Base-by-base conservation (phyloP, 2,797 vertebrate genomes). In the Brachyalestes nurse region DNA sequence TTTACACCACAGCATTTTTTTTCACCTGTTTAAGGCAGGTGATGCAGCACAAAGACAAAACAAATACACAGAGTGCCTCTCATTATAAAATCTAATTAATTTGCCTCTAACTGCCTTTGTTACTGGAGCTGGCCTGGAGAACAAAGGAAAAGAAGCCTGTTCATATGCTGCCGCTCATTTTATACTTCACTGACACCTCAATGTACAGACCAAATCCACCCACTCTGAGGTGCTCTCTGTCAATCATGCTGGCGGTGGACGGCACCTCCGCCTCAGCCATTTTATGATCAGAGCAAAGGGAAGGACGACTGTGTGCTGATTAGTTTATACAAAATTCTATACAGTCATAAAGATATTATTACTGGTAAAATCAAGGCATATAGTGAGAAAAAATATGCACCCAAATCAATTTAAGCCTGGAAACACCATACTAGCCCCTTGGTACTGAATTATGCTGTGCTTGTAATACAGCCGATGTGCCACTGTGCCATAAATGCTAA, bases 31-130 rank as follows among this genome's bases (percentile, higher is more conserved):
- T 77, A n/a, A 75, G 74, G 67, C 66, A 6, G 57, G 73, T 87
- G 83, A n/a, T 65, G 38, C 19, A 66, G 55, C 73, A 71, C 23
- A 51, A 60, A 80, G n/a, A 79, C 60, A 78, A 62, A 77, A 81
- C 60, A 75, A 69, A 87, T 23, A 73, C 74, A 78, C 79, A 79
- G 42, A 85, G 87, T 84, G 58, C 12, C 16, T 51, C 84, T 84
- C 67, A 84, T 89, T 89, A 88, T 69, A 83, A 91, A 90, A 90
- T 78, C 77, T n/a, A 88, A 91, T 90, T 88, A 86, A 86, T 89
- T 87, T 86, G 78, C 83, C 83, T 53, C 42, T 84, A 86, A 89
- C 80, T 82, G 90, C 87, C 90, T 93, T 91, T 92, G 90, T 89
- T 88, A 87, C 81, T 34, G 1, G 81, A 79, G 84, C 80, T 80